Evolutionary conservation across 2,888 invertebrate species (phyloP).

Genomic region (Reticulitermes lucifugus): DNA sequence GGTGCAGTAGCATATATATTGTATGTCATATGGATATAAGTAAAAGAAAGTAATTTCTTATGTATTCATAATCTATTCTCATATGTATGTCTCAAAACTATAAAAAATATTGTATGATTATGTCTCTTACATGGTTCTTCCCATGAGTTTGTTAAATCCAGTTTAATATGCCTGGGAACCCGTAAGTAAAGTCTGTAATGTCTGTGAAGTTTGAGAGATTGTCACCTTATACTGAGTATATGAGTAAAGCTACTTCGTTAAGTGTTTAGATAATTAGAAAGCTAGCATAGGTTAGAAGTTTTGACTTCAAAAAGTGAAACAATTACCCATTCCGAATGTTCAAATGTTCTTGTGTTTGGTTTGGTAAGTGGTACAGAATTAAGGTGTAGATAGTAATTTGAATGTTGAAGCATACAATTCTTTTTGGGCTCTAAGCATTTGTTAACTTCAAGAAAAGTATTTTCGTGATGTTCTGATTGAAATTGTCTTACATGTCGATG

Average conservation of each 20-base stretch:
- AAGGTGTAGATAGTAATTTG: conserved; percentile 20
- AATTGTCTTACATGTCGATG: not conserved
- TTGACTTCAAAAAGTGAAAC: conserved; percentile 16
- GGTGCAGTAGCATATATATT: conserved; percentile 31
- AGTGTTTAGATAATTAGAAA: conserved; percentile 21
- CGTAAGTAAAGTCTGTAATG: conserved; percentile 28
- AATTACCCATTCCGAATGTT: conserved; percentile 37
- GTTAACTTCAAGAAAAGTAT: conserved; percentile 10
- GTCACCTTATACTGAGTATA: conserved; percentile 9
- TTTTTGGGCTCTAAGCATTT: not conserved
- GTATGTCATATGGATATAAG: conserved; percentile 38
- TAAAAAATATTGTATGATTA: conserved; percentile 19
- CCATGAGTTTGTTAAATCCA: conserved; percentile 23
- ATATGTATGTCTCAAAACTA: conserved; percentile 32
- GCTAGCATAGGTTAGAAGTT: conserved; percentile 34
- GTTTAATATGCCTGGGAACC: not conserved
- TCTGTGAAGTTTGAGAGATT: conserved; percentile 27
- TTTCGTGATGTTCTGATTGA: conserved; percentile 3
- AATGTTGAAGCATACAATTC: conserved; percentile 1
- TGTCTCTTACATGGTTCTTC: conserved; percentile 34
- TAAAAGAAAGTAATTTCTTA: conserved; percentile 35
- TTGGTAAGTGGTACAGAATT: conserved; percentile 10
- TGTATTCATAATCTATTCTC: conserved; percentile 35
- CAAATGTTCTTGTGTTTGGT: conserved; percentile 31
- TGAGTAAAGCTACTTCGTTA: not conserved